Evolutionary conservation across 2,113 vertebrate species (phyloP).

Genomic region (Cynoglossus semilaevis): DNA sequence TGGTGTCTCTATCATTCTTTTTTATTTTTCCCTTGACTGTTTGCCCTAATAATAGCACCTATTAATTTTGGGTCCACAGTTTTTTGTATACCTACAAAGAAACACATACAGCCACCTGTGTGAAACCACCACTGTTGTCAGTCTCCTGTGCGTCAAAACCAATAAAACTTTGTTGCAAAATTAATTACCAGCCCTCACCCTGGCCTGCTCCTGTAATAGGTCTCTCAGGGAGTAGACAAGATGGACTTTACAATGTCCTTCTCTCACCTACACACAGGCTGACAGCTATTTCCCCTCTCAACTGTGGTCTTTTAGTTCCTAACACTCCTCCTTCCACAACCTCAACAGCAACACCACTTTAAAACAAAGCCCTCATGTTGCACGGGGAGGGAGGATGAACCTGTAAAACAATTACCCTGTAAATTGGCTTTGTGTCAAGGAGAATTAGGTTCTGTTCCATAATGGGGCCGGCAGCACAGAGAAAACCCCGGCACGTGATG

Average conservation of each 20-base stretch:
- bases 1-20: no score
- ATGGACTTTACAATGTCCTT: slow-evolving; percentile 53
- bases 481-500: slow-evolving; percentile 18
- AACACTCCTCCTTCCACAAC: slow-evolving; percentile 10
- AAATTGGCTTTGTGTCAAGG: slow-evolving; percentile 65
- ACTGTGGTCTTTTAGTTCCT: slow-evolving; percentile 34
- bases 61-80: no score
- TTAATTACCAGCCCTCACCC: slow-evolving; percentile 74
- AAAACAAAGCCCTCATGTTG: slow-evolving; percentile 7
- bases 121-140: slow-evolving; percentile 41
- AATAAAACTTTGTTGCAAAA: slow-evolving; percentile 75
- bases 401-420: slow-evolving; percentile 62
- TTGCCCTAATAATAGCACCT: no score
- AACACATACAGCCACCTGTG: slow-evolving; percentile 39
- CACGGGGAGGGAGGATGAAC: slow-evolving; percentile 37
- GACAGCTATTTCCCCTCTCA: slow-evolving; percentile 49
- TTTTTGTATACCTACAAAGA: slow-evolving; percentile 6
- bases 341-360: background rate
- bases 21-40: no score
- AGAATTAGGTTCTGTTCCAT: slow-evolving; percentile 59
- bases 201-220: slow-evolving; percentile 77
- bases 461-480: slow-evolving; percentile 30
- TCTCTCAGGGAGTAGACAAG: slow-evolving; percentile 73
- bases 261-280: slow-evolving; percentile 27
- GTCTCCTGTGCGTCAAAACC: slow-evolving; percentile 76